Evolutionary conservation across 2,113 vertebrate species (phyloP).

Genomic region (Athene noctua): DNA sequence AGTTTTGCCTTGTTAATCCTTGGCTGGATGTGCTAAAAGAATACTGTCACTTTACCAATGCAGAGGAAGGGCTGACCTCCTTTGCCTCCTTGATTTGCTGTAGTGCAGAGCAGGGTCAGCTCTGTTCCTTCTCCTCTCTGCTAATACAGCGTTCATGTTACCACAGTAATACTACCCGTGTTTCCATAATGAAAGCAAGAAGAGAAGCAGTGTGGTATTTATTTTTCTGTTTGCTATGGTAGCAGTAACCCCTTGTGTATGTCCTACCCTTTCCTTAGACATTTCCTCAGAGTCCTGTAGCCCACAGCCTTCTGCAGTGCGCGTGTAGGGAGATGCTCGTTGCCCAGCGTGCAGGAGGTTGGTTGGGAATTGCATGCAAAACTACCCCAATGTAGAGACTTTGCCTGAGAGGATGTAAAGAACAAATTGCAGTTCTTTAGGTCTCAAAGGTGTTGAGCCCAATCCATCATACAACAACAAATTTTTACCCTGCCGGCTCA

Average conservation of each 20-base stretch:
- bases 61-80: neutral
- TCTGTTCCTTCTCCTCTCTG: neutral
- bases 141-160: neutral
- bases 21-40: neutral
- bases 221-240: constrained; percentile 2
- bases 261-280: neutral
- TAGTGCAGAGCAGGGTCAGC: neutral
- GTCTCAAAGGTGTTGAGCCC: neutral
- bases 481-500: neutral
- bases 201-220: constrained; percentile 3
- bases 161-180: neutral
- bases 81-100: neutral
- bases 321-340: neutral
- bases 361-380: neutral
- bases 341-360: neutral
- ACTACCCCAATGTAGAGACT: neutral
- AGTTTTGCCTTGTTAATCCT: neutral
- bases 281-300: constrained; percentile 1
- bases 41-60: neutral
- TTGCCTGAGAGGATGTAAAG: neutral
- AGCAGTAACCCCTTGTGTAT: constrained; percentile 12
- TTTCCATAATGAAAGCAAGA: neutral
- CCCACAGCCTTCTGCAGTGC: neutral
- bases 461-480: neutral
- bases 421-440: neutral